Evolutionary conservation across 1,140 invertebrate genomes (phyloP).

Genomic region (Megalonaias nervosa): DNA sequence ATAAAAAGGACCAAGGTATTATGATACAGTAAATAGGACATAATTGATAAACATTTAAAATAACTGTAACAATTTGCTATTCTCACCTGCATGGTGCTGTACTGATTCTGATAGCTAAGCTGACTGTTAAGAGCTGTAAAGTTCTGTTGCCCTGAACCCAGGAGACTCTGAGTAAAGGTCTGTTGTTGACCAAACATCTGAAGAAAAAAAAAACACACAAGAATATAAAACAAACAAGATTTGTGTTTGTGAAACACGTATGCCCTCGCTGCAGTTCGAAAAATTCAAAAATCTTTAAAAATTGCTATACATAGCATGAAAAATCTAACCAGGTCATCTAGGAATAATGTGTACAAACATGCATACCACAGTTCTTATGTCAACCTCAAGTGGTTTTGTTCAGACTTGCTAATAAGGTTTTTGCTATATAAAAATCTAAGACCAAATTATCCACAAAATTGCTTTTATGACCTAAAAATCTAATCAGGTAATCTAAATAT

Average conservation of each 20-base stretch:
- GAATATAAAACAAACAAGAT: constrained; percentile 5
- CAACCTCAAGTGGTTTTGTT: no score
- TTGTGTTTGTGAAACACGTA: neutral
- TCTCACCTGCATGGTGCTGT: no score
- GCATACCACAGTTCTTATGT: no score
- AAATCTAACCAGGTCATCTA: no score
- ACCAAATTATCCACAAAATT: neutral
- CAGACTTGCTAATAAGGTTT: neutral
- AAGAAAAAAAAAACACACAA: neutral
- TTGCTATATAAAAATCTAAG: neutral
- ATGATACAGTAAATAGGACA: no score
- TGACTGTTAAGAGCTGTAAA: constrained; percentile 50
- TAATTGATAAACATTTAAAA: no score
- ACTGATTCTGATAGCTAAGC: constrained; percentile 9
- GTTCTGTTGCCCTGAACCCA: constrained; percentile 59
- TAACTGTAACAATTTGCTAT: no score
- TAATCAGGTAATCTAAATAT: neutral
- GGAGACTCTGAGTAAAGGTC: constrained; percentile 58
- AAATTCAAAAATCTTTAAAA: neutral
- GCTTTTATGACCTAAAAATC: no score
- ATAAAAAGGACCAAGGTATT: no score
- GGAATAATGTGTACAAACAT: no score
- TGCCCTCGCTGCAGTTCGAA: no score
- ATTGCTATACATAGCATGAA: no score
- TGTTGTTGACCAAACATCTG: constrained; percentile 62